These are phyloP conservation scores for Budorcas taxicolor DNA, from an alignment of 2,113 vertebrate genomes.

Conservation along the genomic window DNA sequence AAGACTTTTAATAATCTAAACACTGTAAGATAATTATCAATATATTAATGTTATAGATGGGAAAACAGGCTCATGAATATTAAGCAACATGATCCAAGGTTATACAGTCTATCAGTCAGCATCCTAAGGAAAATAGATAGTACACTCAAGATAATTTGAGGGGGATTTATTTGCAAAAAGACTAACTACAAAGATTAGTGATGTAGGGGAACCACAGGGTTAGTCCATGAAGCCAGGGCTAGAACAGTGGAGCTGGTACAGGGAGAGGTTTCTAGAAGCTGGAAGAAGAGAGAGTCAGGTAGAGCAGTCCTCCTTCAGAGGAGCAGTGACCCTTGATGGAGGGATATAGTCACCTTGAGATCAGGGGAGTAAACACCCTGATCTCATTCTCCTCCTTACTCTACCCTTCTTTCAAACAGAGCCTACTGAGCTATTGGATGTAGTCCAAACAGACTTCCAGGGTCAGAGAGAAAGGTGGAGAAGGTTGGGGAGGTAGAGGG, in stretches of 20 bases:
- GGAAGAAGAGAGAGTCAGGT: background rate
- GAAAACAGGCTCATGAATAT: background rate
- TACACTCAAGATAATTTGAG: background rate
- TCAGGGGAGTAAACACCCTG: background rate
- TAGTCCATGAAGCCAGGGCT: background rate
- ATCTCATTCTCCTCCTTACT: background rate
- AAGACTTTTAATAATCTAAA: background rate
- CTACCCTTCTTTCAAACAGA: background rate
- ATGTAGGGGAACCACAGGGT: background rate
- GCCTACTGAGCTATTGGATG: background rate
- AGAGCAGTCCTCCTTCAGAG: background rate
- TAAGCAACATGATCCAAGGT: background rate
- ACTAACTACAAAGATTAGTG: background rate
- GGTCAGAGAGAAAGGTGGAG: background rate
- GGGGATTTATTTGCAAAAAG: background rate
- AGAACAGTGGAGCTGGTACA: background rate
- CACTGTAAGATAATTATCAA: background rate
- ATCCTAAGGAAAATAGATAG: background rate
- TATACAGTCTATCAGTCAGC: background rate
- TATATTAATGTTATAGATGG: background rate
- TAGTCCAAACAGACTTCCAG: background rate
- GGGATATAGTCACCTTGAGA: background rate
- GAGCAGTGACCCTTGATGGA: background rate
- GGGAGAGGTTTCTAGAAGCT: background rate
- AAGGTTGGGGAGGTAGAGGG: background rate